A percentile compares a stretch with the other conserved stretches of the same genome.
Conservation (phyloP, 2,797 vertebrate genomes). For the Coendou prehensilis region DNA sequence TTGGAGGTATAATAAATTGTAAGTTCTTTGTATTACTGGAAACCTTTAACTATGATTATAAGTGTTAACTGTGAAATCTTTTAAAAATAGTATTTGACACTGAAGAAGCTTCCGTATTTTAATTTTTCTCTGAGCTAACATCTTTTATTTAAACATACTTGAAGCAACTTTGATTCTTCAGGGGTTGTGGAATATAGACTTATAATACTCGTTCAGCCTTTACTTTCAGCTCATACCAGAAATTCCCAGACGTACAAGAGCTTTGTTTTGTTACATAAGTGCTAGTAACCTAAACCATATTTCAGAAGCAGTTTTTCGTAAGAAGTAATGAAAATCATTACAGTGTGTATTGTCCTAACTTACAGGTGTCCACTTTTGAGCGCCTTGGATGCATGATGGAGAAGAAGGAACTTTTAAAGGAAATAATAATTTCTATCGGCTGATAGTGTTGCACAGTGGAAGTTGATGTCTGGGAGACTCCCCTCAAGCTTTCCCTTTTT, state of each 20-base stretch:
- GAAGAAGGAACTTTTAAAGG: constrained; percentile 49
- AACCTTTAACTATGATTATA: background rate
- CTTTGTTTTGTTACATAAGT: constrained; percentile 29
- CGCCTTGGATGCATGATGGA: background rate
- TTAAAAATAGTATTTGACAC: background rate
- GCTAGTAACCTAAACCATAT: background rate
- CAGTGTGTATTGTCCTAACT: background rate
- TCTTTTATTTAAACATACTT: constrained; percentile 36
- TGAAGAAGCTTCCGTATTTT: constrained; percentile 16
- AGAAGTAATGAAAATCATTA: constrained; percentile 42
- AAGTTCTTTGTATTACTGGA: constrained; percentile 11
- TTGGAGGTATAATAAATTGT: background rate
- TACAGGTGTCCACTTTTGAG: background rate
- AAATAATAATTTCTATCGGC: constrained; percentile 27
- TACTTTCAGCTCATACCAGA: constrained; percentile 7
- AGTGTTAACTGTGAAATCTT: constrained; percentile 34
- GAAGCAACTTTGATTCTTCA: constrained; percentile 49
- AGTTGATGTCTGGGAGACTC: background rate
- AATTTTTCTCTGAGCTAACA: background rate
- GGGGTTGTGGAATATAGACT: constrained; percentile 2
- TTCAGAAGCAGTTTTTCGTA: constrained; percentile 37
- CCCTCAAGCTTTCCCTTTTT: constrained; percentile 16
- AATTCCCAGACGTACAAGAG: background rate
- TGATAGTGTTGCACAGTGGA: constrained; percentile 4
- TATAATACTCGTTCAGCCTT: constrained; percentile 6